Conservation (phyloP, 2,113 vertebrate genomes). For the Podarcis raffonei region DNA sequence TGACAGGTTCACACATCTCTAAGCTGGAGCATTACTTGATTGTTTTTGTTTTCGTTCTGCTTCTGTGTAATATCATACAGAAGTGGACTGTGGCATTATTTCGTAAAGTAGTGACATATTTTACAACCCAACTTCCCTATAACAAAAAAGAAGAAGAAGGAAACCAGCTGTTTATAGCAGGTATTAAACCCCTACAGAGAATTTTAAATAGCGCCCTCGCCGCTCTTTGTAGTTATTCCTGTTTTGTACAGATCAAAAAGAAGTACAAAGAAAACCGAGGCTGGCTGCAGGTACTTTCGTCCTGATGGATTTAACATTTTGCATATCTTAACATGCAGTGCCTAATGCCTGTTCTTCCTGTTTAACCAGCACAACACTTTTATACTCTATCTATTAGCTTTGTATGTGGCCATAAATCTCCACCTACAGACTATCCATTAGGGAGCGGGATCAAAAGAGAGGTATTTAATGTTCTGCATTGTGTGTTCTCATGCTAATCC, state of each 20-base stretch:
- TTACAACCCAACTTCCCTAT: constrained; percentile 8
- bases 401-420: constrained; percentile 23
- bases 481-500: constrained; percentile 9
- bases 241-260: constrained; percentile 53
- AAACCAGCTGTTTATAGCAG: constrained; percentile 34
- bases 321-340: constrained; percentile 26
- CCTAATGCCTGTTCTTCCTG: constrained; percentile 34
- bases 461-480: constrained; percentile 23
- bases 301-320: constrained; percentile 59
- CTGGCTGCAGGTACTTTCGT: constrained; percentile 39
- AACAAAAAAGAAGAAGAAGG: constrained; percentile 7
- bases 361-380: constrained; percentile 40
- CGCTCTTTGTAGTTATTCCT: constrained; percentile 43
- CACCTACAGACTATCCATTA: constrained; percentile 42
- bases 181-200: neutral
- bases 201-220: constrained; percentile 49
- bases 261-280: constrained; percentile 32
- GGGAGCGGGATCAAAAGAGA: constrained; percentile 36
- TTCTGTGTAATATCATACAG: constrained; percentile 56
- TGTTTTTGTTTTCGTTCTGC: constrained; percentile 39
- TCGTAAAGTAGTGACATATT: constrained; percentile 48
- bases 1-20: too few relatives aligned
- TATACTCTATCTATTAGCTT: constrained; percentile 25
- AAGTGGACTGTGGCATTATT: constrained; percentile 62
- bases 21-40: too few relatives aligned